Evolutionary conservation across 2,797 vertebrate species (phyloP), one percentile per base, ranked within the genome.

Genomic region (Myioborus miniatus): DNA sequence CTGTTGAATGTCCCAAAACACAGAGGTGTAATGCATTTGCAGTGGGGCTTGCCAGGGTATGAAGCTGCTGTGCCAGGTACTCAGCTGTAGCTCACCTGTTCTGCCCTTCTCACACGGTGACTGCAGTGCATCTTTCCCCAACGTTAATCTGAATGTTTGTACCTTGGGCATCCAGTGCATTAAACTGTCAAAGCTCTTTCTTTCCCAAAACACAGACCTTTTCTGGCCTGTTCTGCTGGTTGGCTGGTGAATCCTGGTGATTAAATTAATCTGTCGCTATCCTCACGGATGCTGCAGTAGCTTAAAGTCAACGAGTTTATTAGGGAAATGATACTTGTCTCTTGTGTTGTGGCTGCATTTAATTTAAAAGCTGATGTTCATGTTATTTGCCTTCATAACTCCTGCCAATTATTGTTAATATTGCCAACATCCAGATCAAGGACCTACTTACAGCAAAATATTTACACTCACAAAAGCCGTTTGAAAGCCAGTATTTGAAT

Each of bases 341-440:
- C 39, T 88, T 86, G 23, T 75, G 89, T 70, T 89, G 80, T 83
- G 71, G 46, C 58, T 94, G 85, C 43, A 43, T 92, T 84, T 81
- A 52, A 85, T 85, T 92, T 86, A 83, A 94, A 96, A 94, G 60
- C 88, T 79, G 68, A 77, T 79, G 36, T 87, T 85, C 53, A 72
- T 37, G 43, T 87, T 96, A 80, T 84, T 90, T 93, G 71, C 71
- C 49, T 94, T 85, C 21, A 1, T 91, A 74, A 63, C 86, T 91
- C 88, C 94, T 96, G 96, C 90, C 96, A 96, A 43, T 92, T 96
- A 72, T 81, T 75, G 60, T 50, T 89, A 83, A 74, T 80, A 75
- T 55, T 92, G 84, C 89, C 94, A 93, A 69, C 82, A 94, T 76
- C 62, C 70, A 86, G 72, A 86, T 94, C 87, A 91, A 95, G 92